Evolutionary conservation across 2,113 vertebrate species (phyloP), one percentile per base, ranked within the genome.

Genomic region (Cavia aperea): DNA sequence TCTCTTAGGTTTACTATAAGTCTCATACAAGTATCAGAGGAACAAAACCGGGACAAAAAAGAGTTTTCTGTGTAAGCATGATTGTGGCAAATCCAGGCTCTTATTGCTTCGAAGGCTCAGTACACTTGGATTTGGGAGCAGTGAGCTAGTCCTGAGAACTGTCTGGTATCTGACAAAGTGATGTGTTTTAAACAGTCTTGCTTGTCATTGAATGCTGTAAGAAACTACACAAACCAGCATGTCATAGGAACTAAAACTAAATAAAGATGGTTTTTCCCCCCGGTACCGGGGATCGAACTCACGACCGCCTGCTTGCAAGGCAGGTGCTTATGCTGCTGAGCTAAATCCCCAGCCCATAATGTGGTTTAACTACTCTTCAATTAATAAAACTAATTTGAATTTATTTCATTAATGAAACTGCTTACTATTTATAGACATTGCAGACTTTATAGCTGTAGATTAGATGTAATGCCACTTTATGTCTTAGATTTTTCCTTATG

Each of bases 401-500:
- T 83, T 65, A 88, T 86, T 94, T 88, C 12, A 60, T 81, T 82
- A 94, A 68, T 73, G 23, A 88, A 89, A 83, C 33, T 73, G 24
- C 63, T 90, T 24, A 49, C 86, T 95, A 65, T 62, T 81, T 87
- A 15, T 81, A 88, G 81, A 56, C 13, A 66, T 81, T 78, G 78
- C 56, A 68, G n/a, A 78, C 16, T 88, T 93, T 88, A 62, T 4
- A 81, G 29, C 62, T 77, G 4, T 62, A 65, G 89, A 43, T 86
- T 91, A 62, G 79, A 88, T 68, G 21, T 62, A 90, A 39, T 29
- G 5, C 26, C 66, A 65, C 43, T 95, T 11, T 75, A 21, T 85
- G 85, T 73, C 85, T 92, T 46, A 60, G 26, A 63, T 66, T 92
- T 77, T 95, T 90, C 21, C 43, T 86, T 93, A 33, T 75, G 66